Base-by-base conservation (phyloP, 1,140 invertebrate species). In the Piezodorus guildinii region DNA sequence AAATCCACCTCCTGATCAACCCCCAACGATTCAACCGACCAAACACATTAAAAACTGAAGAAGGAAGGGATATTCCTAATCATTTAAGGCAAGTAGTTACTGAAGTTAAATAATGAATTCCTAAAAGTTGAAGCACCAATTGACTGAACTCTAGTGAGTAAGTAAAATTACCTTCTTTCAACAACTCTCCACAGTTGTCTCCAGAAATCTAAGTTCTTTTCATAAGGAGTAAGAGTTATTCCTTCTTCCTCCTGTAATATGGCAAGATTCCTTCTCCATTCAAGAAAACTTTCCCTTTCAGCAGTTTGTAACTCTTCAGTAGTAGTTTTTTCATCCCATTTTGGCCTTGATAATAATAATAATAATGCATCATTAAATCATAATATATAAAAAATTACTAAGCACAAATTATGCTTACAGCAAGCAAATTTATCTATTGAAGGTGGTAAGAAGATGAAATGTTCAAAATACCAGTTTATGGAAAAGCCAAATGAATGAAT, bases 151-250 rank as follows among this genome's bases (percentile, higher is more conserved):
- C 8, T 30, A 30, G 27, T 39, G 6, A 39, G 9, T 39, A 10
- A 10, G 9, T 39, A 25, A 10, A 60, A 65, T 62, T 67, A 81
- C 79, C 81, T 84, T 70, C 91, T 85, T 74, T 99, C 97, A 17
- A 99, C 82, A 1, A 99, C 96, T 69, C 96, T 81, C 97, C 97
- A 99, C 8, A 99, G 74, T 75, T 99, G 96, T 49, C 95, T 81
- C 97, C 97, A 99, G 67, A 98, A 91, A 74, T 99, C 95, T 17
- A 99, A 76, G 77, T 99, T 99, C 69, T 94, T 90, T 73, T 99
- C 97, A 77, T 96, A 99, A 0, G 96, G 97, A 3, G 96, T 99
- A 62, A 98, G 74, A 0, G 90, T 76, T 5, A 98, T 73, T 12
- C 83, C 84, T 58, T 95, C 82, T 23, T 81, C 78, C 73, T 94